A percentile compares a stretch with the other conserved stretches of the same genome.
phyloP scores from a whole-genome alignment of 2,113 vertebrate species.

The Chloropsis cyanopogon region DNA sequence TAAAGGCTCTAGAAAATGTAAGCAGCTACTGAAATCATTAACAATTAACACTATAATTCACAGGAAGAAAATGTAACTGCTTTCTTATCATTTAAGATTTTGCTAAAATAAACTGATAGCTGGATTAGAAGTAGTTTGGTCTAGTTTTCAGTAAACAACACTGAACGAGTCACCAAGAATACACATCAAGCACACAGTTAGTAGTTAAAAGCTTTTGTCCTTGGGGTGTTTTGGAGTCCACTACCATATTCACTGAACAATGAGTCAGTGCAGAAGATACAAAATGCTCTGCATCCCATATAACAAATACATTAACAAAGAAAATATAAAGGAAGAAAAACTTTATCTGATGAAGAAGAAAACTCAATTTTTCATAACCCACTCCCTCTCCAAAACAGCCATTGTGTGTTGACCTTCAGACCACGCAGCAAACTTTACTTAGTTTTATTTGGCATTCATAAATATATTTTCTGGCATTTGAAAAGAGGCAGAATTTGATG shows the following conservation, averaged over 20 bases:
- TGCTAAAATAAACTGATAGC: background rate
- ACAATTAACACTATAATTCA: background rate
- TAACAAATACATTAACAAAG: background rate
- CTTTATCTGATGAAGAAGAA: background rate
- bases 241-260: background rate
- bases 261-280: conserved; percentile 2
- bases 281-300: background rate
- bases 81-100: conserved; percentile 25
- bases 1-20: background rate
- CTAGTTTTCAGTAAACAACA: background rate
- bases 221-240: background rate
- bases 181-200: background rate
- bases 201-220: background rate
- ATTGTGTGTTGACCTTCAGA: background rate
- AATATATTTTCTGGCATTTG: background rate
- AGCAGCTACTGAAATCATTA: background rate
- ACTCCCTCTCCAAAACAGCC: background rate
- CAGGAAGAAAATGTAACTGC: background rate
- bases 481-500: background rate
- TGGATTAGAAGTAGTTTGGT: background rate
- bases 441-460: background rate
- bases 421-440: background rate
- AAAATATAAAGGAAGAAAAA: background rate
- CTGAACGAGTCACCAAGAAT: background rate
- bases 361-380: background rate